These are phyloP conservation scores for Toxotes jaculatrix DNA, from an alignment of 2,113 vertebrate species.

Conservation along the genomic window DNA sequence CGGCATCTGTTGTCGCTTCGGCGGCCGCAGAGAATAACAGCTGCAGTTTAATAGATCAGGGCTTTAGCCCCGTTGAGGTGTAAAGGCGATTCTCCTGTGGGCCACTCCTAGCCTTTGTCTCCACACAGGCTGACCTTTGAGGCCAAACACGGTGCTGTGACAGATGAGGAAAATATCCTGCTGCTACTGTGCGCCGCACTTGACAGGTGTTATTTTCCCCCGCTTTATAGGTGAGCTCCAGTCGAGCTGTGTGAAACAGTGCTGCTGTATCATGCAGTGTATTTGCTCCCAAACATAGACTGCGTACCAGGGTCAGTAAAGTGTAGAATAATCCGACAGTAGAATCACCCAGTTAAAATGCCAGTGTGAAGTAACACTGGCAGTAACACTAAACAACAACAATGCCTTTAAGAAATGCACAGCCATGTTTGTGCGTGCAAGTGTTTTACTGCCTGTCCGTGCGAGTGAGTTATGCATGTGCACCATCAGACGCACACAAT, in stretches of 20 bases:
- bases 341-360: too few species aligned
- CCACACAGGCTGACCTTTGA: constrained; percentile 38
- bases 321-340: too few species aligned
- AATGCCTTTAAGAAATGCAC: not conserved
- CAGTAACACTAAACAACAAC: not conserved
- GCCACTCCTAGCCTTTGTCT: constrained; percentile 38
- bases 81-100: constrained; percentile 13
- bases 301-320: too few species aligned
- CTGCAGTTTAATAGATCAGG: constrained; percentile 46
- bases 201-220: constrained; percentile 18
- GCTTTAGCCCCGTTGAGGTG: not conserved
- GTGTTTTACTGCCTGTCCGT: constrained; percentile 18
- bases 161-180: constrained; percentile 41
- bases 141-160: constrained; percentile 42
- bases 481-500: constrained; percentile 6
- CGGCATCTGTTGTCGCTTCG: constrained; percentile 25
- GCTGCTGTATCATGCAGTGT: not conserved
- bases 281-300: not conserved
- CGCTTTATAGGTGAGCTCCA: not conserved
- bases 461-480: constrained; percentile 23
- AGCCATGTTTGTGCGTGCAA: constrained; percentile 2
- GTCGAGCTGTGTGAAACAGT: not conserved
- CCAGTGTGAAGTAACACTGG: too few species aligned
- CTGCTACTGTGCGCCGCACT: not conserved
- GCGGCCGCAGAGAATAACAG: constrained; percentile 14